Base-by-base conservation (phyloP, 2,888 invertebrate genomes). In the Silvanus unidentatus region DNA sequence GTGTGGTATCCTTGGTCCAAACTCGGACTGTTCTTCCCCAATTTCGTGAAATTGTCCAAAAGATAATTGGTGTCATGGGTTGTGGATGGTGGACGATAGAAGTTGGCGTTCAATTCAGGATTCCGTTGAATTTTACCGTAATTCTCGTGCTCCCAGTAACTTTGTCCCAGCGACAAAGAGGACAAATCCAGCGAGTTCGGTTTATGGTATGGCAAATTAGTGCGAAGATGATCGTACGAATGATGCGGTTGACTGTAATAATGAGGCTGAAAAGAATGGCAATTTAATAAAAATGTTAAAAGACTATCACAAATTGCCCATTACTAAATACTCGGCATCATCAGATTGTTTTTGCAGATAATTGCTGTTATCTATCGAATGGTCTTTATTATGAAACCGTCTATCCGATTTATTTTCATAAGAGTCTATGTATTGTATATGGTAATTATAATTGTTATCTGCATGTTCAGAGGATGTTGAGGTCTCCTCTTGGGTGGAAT, bases 1-100 rank as follows among this genome's bases (percentile, higher is more conserved):
- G 88, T 88, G 59, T 88, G 88, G 72, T 88, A 88, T 1, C 88
- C 88, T 68, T 88, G 86, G 70, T 88, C 88, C 32, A 86, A 73
- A 61, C 81, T 84, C 34, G 86, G 82, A 62, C 80, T 80, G 51
- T 77, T 75, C 54, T 79, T 74, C 11, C 74, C 73, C 45, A 72
- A 57, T 53, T 70, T 71, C 14, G 65, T 60, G 52, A 72, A 73
- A 55, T 69, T 72, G 50, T 73, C 72, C 34, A 71, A 58, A 38
- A 73, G 53, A 54, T 69, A 69, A 52, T 66, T 69, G 16, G 64
- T 58, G 40, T 65, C 55, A 42, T 53, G 53, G 12, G 53, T 43
- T 46, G 60, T 59, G 16, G 44, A 55, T 28, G 55, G 55, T 11
- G 50, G 47, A 37, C 55, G 50, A 45, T 64, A 64, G 48, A 62